Evolutionary conservation across 2,888 invertebrate species (phyloP).

Genomic region (Drosophila diplacantha): DNA sequence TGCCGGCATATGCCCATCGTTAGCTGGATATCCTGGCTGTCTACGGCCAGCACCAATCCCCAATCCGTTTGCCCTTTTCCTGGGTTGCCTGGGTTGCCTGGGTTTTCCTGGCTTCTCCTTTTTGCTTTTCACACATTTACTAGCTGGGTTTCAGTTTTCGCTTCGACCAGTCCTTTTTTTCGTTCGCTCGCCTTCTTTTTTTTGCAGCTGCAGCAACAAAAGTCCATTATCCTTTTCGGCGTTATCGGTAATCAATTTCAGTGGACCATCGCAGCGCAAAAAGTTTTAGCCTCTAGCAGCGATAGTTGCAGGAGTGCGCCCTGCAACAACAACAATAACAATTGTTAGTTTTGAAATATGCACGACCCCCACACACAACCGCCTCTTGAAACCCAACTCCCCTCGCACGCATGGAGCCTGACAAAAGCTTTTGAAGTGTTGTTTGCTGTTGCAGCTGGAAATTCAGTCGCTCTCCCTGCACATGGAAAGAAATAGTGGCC

Average conservation of each 20-base stretch:
- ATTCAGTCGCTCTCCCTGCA: slow-evolving; percentile 2
- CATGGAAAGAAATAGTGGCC: neutral
- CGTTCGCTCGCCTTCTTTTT: slow-evolving; percentile 11
- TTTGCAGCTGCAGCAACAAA: slow-evolving; percentile 57
- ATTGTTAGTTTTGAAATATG: slow-evolving; percentile 71
- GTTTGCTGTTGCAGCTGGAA: slow-evolving; percentile 48
- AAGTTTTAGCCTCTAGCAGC: slow-evolving; percentile 28
- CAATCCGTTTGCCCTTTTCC: slow-evolving; percentile 50
- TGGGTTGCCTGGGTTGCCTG: slow-evolving; percentile 20
- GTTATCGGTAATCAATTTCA: slow-evolving; percentile 71
- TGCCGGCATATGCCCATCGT: slow-evolving; percentile 33
- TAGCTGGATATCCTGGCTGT: slow-evolving; percentile 35
- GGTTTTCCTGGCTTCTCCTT: slow-evolving; percentile 21
- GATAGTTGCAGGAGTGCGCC: slow-evolving; percentile 12
- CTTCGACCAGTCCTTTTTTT: slow-evolving; percentile 6
- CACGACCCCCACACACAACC: slow-evolving; percentile 41
- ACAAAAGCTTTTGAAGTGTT: slow-evolving; percentile 66
- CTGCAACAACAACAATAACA: slow-evolving; percentile 33
- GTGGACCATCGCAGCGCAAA: slow-evolving; percentile 43
- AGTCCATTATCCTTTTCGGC: slow-evolving; percentile 71
- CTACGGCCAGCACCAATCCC: slow-evolving; percentile 22
- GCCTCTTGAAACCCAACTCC: slow-evolving; percentile 7
- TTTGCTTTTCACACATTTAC: slow-evolving; percentile 43
- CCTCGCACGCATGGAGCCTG: slow-evolving; percentile 30
- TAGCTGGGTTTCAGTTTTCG: slow-evolving; percentile 35